phyloP scores from a whole-genome alignment of 2,888 invertebrate genomes.

The Tholera decimalis region DNA sequence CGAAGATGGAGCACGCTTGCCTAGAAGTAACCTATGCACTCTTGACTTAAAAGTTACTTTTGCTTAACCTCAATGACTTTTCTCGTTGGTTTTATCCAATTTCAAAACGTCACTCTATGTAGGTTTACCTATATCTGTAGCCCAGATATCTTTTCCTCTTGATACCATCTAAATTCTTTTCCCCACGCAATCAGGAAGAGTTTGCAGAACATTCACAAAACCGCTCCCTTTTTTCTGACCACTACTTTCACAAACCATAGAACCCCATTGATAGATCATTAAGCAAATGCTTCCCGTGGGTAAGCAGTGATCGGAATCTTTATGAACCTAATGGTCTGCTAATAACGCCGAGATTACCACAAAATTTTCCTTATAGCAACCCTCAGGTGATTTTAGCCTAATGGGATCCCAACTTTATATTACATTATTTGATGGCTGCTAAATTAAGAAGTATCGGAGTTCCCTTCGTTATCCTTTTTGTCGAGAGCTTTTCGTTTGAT shows the following conservation, averaged over 20 bases:
- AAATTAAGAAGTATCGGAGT: conserved; percentile 50
- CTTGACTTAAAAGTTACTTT: no score
- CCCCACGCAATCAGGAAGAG: conserved; percentile 19
- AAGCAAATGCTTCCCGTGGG: conserved; percentile 60
- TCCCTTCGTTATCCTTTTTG: background rate
- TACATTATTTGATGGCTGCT: conserved; percentile 52
- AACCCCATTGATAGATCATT: conserved; percentile 65
- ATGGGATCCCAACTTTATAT: conserved; percentile 56
- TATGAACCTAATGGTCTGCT: conserved; percentile 63
- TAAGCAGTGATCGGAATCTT: conserved; percentile 62
- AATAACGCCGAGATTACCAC: conserved; percentile 60
- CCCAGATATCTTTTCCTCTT: background rate
- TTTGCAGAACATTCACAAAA: conserved; percentile 29
- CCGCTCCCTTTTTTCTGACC: conserved; percentile 5
- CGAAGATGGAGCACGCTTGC: no score
- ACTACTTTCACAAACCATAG: conserved; percentile 53
- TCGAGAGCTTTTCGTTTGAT: conserved; percentile 9
- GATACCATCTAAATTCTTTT: conserved; percentile 34
- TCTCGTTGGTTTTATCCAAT: background rate
- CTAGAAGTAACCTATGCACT: no score
- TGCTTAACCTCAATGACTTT: background rate
- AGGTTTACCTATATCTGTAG: background rate
- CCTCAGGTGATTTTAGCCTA: conserved; percentile 57
- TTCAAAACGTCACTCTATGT: background rate
- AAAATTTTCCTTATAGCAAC: conserved; percentile 56